Conservation (phyloP, 2,113 vertebrate species). For the Chlamydotis undulata region DNA sequence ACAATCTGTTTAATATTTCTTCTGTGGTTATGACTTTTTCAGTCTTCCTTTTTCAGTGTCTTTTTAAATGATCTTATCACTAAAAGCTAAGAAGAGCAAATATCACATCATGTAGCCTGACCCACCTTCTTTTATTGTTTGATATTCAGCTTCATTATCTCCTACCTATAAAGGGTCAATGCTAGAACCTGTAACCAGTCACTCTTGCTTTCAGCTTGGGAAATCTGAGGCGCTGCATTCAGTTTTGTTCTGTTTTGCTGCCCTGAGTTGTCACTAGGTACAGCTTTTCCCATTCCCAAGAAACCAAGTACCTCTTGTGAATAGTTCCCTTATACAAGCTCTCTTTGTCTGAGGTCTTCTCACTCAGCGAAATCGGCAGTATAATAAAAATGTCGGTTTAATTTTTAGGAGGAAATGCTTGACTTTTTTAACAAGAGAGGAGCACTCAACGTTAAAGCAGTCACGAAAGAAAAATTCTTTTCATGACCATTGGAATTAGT, state of each 20-base stretch:
- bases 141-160: background rate
- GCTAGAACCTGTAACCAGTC: conserved; percentile 38
- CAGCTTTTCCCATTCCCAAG: conserved; percentile 67
- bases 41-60: background rate
- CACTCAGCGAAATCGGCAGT: conserved; percentile 60
- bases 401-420: conserved; percentile 66
- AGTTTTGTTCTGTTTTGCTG: conserved; percentile 54
- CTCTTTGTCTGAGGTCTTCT: conserved; percentile 71
- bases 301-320: conserved; percentile 62
- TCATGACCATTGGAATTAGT: conserved; percentile 63
- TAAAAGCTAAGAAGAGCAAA: background rate
- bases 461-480: conserved; percentile 70
- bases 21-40: background rate
- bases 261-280: conserved; percentile 66
- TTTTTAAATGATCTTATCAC: background rate
- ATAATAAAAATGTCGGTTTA: conserved; percentile 72
- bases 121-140: background rate
- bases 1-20: background rate
- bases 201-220: conserved; percentile 32
- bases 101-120: background rate
- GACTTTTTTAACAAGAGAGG: conserved; percentile 68
- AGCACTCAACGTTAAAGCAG: conserved; percentile 53
- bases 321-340: conserved; percentile 66
- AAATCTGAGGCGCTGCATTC: conserved; percentile 39
- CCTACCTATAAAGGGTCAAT: background rate